A percentile compares a stretch with the other conserved stretches of the same genome.
Conservation (phyloP, 1,140 invertebrate species). For the Lepeophtheirus salmonis region DNA sequence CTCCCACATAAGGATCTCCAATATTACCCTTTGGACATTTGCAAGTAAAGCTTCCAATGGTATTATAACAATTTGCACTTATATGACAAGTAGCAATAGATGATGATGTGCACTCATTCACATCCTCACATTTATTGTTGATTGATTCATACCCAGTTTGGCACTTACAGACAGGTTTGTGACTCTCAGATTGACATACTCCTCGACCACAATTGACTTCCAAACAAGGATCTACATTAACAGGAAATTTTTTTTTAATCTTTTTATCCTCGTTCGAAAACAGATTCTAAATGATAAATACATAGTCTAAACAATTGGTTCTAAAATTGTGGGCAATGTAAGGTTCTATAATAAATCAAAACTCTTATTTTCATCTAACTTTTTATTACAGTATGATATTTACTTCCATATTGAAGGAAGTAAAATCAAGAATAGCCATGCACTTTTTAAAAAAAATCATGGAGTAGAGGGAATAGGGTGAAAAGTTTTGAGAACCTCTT, state of each 20-base stretch:
- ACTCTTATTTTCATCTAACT: too few species aligned
- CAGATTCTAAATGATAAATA: too few species aligned
- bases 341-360: too few species aligned
- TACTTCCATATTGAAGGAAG: too few species aligned
- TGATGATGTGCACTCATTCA: conserved; percentile 22
- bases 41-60: conserved; percentile 51
- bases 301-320: too few species aligned
- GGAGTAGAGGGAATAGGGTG: too few species aligned
- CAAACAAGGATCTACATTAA: conserved; percentile 2
- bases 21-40: conserved; percentile 50
- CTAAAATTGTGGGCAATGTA: too few species aligned
- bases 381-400: too few species aligned
- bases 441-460: too few species aligned
- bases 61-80: conserved; percentile 18
- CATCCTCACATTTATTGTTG: conserved; percentile 18
- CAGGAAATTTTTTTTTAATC: background rate
- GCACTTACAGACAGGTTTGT: conserved; percentile 55
- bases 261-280: too few species aligned
- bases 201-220: conserved; percentile 1
- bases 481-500: too few species aligned
- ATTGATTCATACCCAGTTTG: conserved; percentile 43
- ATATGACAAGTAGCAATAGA: conserved; percentile 22
- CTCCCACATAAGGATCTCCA: conserved; percentile 45
- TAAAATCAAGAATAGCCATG: too few species aligned
- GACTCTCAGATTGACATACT: conserved; percentile 34